Percentiles rank a stretch among this genome's conserved stretches.
phyloP scores from a whole-genome alignment of 2,113 vertebrate genomes.

The Sceloporus undulatus region DNA sequence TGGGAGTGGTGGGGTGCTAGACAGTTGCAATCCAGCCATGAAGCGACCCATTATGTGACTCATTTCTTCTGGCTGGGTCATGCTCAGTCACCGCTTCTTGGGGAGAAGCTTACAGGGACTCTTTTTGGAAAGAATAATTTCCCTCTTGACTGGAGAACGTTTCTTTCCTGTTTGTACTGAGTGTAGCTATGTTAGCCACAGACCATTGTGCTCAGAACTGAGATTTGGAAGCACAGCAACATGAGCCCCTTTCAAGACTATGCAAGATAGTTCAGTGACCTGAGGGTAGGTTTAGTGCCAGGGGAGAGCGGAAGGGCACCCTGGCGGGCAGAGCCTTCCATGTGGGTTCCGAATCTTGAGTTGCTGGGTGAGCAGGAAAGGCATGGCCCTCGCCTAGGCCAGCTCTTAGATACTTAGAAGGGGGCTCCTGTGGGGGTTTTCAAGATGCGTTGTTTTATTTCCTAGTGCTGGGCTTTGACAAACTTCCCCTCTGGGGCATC shows the following conservation, averaged over 20 bases:
- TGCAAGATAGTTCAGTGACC: accelerated
- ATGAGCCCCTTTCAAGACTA: no score
- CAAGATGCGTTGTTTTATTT: conserved; percentile 81
- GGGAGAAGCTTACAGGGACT: no score
- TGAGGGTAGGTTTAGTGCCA: no score
- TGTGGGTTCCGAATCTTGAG: background rate
- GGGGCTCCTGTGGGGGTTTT: conserved; percentile 71
- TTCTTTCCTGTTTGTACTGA: background rate
- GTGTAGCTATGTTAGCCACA: background rate
- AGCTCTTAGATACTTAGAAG: accelerated
- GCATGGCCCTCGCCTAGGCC: no score
- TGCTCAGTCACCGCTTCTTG: no score
- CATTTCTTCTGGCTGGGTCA: background rate
- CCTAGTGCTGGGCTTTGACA: conserved; percentile 95
- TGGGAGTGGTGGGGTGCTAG: background rate
- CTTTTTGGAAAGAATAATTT: no score
- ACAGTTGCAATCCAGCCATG: no score
- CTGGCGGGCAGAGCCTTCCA: no score
- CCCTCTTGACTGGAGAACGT: no score
- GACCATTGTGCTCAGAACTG: background rate
- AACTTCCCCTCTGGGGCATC: conserved; percentile 91
- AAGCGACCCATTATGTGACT: background rate
- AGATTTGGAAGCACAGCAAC: background rate
- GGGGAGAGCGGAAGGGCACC: no score
- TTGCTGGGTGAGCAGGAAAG: background rate